Conservation (phyloP, 2,888 invertebrate species). For the Leptura quadrifasciata region DNA sequence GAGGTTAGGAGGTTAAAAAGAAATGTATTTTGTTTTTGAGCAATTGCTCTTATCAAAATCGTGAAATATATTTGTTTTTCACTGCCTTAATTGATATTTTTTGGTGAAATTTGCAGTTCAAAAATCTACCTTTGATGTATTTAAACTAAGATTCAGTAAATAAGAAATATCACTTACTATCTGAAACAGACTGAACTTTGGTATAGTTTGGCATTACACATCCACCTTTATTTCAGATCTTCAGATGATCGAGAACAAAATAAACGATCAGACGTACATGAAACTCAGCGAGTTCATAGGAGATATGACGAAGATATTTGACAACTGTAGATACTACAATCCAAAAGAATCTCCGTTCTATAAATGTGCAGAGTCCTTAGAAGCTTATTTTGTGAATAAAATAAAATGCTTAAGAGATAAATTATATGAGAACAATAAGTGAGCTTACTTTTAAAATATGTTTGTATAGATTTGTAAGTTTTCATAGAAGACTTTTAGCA, state of each 20-base stretch:
- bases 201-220: background rate
- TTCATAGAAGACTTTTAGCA: constrained; percentile 57
- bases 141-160: too few relatives aligned
- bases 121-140: too few relatives aligned
- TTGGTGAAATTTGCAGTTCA: too few relatives aligned
- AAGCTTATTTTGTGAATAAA: constrained; percentile 96
- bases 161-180: too few relatives aligned
- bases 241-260: constrained; percentile 91
- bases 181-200: too few relatives aligned
- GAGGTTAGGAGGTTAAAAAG: too few relatives aligned
- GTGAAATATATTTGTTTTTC: too few relatives aligned
- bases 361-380: constrained; percentile 95
- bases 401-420: constrained; percentile 91
- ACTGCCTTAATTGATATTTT: too few relatives aligned
- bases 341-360: constrained; percentile 96
- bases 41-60: too few relatives aligned
- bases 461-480: constrained; percentile 50
- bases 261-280: constrained; percentile 88
- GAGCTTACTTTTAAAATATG: constrained; percentile 47
- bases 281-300: constrained; percentile 96
- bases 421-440: constrained; percentile 79
- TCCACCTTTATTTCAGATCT: constrained; percentile 82
- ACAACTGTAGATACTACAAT: constrained; percentile 98
- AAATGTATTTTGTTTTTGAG: too few relatives aligned
- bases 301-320: constrained; percentile 98